Conservation (phyloP, 1,140 invertebrate genomes). For the Drosophila repletoides region DNA sequence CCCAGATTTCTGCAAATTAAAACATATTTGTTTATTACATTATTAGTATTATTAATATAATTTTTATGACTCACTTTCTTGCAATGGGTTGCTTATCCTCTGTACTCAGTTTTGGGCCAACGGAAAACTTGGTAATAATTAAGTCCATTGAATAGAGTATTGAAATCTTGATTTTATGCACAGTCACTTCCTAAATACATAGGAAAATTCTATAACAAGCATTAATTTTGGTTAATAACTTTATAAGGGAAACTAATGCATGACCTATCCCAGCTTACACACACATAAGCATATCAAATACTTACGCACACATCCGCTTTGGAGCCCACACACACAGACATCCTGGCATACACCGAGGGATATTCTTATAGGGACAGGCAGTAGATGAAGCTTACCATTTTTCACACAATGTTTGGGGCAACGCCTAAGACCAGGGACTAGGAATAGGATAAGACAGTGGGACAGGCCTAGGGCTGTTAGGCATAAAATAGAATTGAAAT, state of each 20-base stretch:
- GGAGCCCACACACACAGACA: conserved; percentile 1
- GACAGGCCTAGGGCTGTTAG: conserved; percentile 23
- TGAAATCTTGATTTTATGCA: conserved; percentile 56
- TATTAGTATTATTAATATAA: no score
- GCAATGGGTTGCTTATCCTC: no score
- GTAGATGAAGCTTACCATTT: conserved; percentile 63
- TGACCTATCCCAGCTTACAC: conserved; percentile 28
- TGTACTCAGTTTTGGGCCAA: background rate
- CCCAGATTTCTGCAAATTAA: no score
- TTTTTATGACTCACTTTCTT: no score
- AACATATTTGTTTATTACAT: no score
- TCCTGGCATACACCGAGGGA: background rate
- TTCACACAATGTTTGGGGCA: conserved; percentile 65
- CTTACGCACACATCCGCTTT: conserved; percentile 22
- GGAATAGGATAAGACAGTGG: conserved; percentile 22
- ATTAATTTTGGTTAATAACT: conserved; percentile 81
- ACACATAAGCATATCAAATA: conserved; percentile 32
- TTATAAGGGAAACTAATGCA: conserved; percentile 67
- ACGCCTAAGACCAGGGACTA: conserved; percentile 34
- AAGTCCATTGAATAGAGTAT: conserved; percentile 6
- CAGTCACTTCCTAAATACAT: conserved; percentile 69
- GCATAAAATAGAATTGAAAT: conserved; percentile 81
- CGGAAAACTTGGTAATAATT: conserved; percentile 2
- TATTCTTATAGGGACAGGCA: conserved; percentile 3
- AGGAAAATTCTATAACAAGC: conserved; percentile 70